These are phyloP conservation scores for Sebastes schlegelii DNA, from an alignment of 2,113 vertebrate species.

Conservation along the genomic window DNA sequence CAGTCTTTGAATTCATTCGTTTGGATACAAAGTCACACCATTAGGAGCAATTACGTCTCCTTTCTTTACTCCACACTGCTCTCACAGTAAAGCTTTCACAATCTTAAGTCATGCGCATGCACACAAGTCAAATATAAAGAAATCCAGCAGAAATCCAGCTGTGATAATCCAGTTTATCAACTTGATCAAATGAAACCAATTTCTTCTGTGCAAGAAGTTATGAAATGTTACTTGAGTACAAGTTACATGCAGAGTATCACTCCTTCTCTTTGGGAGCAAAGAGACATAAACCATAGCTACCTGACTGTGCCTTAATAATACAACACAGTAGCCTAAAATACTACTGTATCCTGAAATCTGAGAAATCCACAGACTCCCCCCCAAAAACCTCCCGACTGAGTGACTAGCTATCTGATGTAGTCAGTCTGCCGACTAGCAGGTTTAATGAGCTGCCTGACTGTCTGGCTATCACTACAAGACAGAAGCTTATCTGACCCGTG, in stretches of 20 bases:
- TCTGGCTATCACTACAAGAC: constrained; percentile 34
- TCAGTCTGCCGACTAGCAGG: constrained; percentile 38
- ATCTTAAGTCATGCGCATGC: neutral
- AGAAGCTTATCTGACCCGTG: constrained; percentile 48
- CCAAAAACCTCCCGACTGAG: constrained; percentile 1
- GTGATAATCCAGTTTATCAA: neutral
- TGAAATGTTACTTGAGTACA: neutral
- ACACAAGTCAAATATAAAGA: neutral
- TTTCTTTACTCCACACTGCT: neutral
- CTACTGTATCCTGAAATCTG: neutral
- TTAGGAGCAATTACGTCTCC: neutral
- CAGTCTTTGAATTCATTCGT: neutral
- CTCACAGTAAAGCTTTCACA: neutral
- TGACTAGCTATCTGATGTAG: constrained; percentile 46
- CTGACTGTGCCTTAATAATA: neutral
- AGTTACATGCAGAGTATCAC: neutral
- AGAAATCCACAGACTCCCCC: constrained; percentile 9
- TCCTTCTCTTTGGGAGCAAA: neutral
- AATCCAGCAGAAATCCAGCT: neutral
- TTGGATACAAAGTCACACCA: neutral
- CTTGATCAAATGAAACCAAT: neutral
- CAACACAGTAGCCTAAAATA: constrained; percentile 1
- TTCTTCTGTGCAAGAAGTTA: neutral
- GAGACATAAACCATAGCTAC: neutral
- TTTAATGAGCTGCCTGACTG: constrained; percentile 38